Conservation (phyloP, 2,888 invertebrate species). For the Artemia sp. region DNA sequence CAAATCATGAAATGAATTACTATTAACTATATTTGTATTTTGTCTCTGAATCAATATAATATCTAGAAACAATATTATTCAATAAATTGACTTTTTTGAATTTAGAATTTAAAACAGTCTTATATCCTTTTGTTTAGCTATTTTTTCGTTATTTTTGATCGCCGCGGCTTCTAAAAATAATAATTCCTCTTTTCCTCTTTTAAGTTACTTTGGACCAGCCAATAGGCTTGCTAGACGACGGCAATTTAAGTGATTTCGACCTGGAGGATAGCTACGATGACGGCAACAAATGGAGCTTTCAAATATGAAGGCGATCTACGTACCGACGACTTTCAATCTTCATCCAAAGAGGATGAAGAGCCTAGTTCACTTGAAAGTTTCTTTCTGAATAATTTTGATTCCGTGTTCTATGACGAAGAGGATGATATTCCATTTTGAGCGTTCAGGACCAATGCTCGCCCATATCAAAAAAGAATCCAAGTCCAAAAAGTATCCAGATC, state of each 20-base stretch:
- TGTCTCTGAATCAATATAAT: too few species aligned
- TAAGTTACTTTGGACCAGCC: conserved; percentile 1
- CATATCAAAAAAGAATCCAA: not conserved
- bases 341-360: not conserved
- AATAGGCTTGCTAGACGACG: not conserved
- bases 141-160: too few species aligned
- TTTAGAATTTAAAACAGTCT: too few species aligned
- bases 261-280: conserved; percentile 12
- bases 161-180: too few species aligned
- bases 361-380: not conserved
- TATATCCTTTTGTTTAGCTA: too few species aligned
- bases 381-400: conserved; percentile 5
- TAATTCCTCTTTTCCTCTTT: not conserved
- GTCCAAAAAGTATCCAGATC: not conserved
- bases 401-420: not conserved
- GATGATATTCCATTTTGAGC: not conserved
- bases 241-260: not conserved
- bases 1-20: too few species aligned
- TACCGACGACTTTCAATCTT: not conserved
- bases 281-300: not conserved
- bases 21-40: too few species aligned
- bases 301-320: not conserved
- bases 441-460: not conserved
- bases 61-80: too few species aligned
- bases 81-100: too few species aligned